phyloP scores from a whole-genome alignment of 1,140 invertebrate genomes.

The Dendroctonus valens region DNA sequence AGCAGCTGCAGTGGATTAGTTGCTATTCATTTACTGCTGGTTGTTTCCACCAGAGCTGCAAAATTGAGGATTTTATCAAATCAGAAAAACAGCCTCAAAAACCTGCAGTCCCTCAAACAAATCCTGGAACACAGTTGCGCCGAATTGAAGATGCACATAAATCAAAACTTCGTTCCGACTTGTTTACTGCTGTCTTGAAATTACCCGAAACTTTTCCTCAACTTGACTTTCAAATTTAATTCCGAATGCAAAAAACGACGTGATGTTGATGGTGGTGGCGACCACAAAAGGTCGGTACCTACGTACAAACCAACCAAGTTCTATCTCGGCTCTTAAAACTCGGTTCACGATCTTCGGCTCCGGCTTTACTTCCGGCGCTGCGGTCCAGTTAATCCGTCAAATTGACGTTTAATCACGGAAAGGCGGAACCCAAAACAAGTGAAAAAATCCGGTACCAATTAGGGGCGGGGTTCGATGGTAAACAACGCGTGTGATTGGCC shows the following conservation, averaged over 20 bases:
- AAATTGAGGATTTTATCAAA: no score
- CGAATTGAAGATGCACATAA: slow-evolving; percentile 42
- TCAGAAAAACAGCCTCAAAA: neutral
- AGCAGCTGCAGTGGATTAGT: no score
- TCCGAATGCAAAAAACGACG: slow-evolving; percentile 1
- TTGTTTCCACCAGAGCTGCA: no score
- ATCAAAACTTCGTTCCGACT: slow-evolving; percentile 46
- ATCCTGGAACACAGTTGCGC: slow-evolving; percentile 10
- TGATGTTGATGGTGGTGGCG: neutral
- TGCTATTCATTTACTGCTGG: no score
- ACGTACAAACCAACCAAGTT: no score
- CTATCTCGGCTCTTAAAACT: slow-evolving; percentile 3
- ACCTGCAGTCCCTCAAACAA: neutral
- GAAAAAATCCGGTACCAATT: slow-evolving; percentile 16
- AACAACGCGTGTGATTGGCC: slow-evolving; percentile 28
- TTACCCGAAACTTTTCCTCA: slow-evolving; percentile 14
- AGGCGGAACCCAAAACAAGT: slow-evolving; percentile 40
- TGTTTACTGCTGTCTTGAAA: slow-evolving; percentile 19
- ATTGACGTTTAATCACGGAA: slow-evolving; percentile 51
- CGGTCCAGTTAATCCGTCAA: slow-evolving; percentile 50
- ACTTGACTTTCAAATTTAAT: slow-evolving; percentile 21
- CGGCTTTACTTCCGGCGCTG: slow-evolving; percentile 45
- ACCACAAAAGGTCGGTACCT: slow-evolving; percentile 1
- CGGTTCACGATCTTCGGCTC: neutral
- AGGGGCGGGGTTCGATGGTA: slow-evolving; percentile 7